A percentile compares a stretch with the other conserved stretches of the same genome.
Conservation (phyloP, 2,888 invertebrate genomes). For the Diogma glabrata region DNA sequence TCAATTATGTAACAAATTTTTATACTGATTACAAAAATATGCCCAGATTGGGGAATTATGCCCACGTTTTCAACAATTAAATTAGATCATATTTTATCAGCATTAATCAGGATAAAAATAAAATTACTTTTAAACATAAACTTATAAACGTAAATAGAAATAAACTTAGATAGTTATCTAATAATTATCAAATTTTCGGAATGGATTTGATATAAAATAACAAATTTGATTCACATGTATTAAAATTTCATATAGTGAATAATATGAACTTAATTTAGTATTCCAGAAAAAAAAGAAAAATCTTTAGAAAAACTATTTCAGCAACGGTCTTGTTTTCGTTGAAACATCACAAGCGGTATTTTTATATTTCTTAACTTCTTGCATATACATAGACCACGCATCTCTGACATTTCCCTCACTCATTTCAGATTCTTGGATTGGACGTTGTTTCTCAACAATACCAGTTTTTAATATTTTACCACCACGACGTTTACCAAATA, state of each 20-base stretch:
- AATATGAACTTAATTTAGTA: slow-evolving; percentile 6
- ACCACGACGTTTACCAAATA: slow-evolving; percentile 73
- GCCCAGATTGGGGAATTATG: no score
- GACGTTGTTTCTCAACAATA: slow-evolving; percentile 73
- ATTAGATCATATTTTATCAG: no score
- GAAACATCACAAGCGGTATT: slow-evolving; percentile 89
- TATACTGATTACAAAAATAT: no score
- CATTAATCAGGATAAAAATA: no score
- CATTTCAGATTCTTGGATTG: slow-evolving; percentile 31
- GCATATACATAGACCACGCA: slow-evolving; percentile 88
- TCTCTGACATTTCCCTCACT: slow-evolving; percentile 58
- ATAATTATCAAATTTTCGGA: no score
- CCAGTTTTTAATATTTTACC: slow-evolving; percentile 83
- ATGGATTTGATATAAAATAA: slow-evolving; percentile 9
- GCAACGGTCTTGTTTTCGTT: slow-evolving; percentile 77
- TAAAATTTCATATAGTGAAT: neutral
- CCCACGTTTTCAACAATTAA: no score
- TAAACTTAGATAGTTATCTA: no score
- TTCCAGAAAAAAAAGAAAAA: no score
- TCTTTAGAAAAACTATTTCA: slow-evolving; percentile 73
- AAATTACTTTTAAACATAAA: no score
- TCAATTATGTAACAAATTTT: no score
- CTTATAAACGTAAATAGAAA: no score
- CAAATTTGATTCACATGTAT: no score
- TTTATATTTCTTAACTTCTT: slow-evolving; percentile 85